Base-by-base conservation (phyloP, 2,113 vertebrate genomes). In the Oreochromis spilurus region DNA sequence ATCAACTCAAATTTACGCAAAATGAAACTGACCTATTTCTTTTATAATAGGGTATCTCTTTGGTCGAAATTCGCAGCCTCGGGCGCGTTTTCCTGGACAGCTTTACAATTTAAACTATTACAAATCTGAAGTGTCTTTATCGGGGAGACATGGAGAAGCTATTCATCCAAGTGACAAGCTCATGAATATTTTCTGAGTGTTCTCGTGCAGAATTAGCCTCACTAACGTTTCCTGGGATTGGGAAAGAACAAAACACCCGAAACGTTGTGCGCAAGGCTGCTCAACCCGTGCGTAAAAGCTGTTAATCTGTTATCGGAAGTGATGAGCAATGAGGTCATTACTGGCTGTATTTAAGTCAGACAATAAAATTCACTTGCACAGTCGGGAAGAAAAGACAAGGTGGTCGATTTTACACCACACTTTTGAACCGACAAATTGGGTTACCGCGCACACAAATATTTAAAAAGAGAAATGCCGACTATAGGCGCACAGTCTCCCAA, bases 261-360 rank as follows among this genome's bases (percentile, higher is more conserved):
- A 14, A 34, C 16, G 58, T 9, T 21, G 60, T 55, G 92, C 82
- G 83, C 17, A 91, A 65, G 8, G 11, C 31, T 70, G 78, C 82
- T 19, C 78, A 26, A 9, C 6, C 11, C 34, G 87, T 26, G 92
- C 87, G 92, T 89, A 93, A 92, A 91, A 81, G 72, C 62, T 43
- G 65, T 31, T 72, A 43, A 19, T 57, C 17, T 54, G 29, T 14
- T 86, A 91, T 72, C 75, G 55, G 79, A 87, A 78, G 24, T 83
- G 57, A 84, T 78, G 5, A 34, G 82, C 75, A 78, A 81, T 65
- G 65, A 90, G 82, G 81, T 85, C 84, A 85, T 80, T 26, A 21
- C 45, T 21, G 6, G 16, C 24, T 4, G 65, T 21, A 2, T 29
- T 6, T 1, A 17, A 45, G 26, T n/a, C n/a, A 3, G 16, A 24